phyloP scores from a whole-genome alignment of 2,888 invertebrate species.

The Automeris io region DNA sequence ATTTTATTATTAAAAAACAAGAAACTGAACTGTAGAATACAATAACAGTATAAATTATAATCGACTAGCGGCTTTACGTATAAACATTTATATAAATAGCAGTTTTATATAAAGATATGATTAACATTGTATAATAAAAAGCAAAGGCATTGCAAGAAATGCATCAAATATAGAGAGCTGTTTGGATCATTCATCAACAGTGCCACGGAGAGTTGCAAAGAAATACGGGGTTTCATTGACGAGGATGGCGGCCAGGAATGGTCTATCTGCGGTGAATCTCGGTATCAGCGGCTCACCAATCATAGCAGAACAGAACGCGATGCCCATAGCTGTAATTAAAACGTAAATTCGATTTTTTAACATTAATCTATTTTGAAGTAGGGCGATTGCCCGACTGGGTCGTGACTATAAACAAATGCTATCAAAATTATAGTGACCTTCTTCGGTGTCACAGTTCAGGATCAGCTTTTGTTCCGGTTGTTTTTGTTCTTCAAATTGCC shows the following conservation, averaged over 20 bases:
- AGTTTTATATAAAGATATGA: too few species aligned
- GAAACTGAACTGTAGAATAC: not conserved
- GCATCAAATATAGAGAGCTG: not conserved
- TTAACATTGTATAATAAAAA: too few species aligned
- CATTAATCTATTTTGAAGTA: too few species aligned
- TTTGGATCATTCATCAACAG: conserved; percentile 3
- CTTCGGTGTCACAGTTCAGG: too few species aligned
- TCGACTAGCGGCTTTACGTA: not conserved
- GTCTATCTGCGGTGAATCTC: conserved; percentile 45
- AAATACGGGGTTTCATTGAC: conserved; percentile 35
- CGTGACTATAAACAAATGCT: too few species aligned
- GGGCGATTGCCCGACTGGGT: too few species aligned
- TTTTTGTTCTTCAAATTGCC: too few species aligned
- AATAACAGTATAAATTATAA: not conserved
- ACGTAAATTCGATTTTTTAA: not conserved
- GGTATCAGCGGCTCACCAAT: conserved; percentile 30
- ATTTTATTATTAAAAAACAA: too few species aligned
- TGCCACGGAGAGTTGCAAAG: conserved; percentile 32
- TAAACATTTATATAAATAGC: too few species aligned
- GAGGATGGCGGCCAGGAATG: conserved; percentile 43
- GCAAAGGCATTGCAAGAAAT: not conserved
- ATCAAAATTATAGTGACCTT: too few species aligned
- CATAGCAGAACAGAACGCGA: conserved; percentile 34
- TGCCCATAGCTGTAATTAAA: conserved; percentile 44
- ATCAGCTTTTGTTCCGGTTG: too few species aligned